Base-by-base conservation (phyloP, 2,888 invertebrate genomes). In the Ectobius pallidus region DNA sequence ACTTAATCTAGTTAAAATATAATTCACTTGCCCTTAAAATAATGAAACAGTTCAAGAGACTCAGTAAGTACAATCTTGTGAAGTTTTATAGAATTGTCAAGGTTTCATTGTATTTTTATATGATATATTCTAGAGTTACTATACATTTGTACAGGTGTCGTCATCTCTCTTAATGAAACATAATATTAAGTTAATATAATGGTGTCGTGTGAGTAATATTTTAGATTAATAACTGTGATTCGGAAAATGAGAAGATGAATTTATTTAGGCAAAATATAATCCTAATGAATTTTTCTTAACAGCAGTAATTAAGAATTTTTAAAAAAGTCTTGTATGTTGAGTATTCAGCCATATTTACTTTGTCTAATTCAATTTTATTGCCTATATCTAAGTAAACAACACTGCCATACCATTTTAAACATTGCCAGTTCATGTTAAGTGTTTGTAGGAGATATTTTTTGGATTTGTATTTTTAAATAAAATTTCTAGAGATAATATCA, bases 391-490 rank as follows among this genome's bases (percentile, higher is more conserved):
- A 65, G 44, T 44, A 27, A 16, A 27, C 44, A 65, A 65, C 65
- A 65, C 44, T 65, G 65, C 44, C 65, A 65, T 65, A 7, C 30
- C 27, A 44, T 65, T 27, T 44, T 25, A 65, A 42, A 11, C 27
- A 42, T 65, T 65, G 39, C 42, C 42, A 65, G 16, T 65, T 65
- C 44, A n/a, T 65, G 44, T 42, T 65, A n/a, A n/a, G n/a, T n/a
- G n/a, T 65, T 44, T n/a, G 25, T 2, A 22, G 6, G 20, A 42
- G 11, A 11, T 16, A 55, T 7, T 7, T 22, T 58, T 58, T 58
- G 58, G 32, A 58, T 30, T 27, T 58, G 58, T 58, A 58, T 30
- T 58, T 58, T 58, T 27, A 58, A 58, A 58, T 58, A 58, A 58
- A 58, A 18, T 58, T 58, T 30, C 30, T 22, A 52, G 3, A 52